Evolutionary conservation across 2,888 invertebrate species (phyloP).

Genomic region (Homarus gammarus): DNA sequence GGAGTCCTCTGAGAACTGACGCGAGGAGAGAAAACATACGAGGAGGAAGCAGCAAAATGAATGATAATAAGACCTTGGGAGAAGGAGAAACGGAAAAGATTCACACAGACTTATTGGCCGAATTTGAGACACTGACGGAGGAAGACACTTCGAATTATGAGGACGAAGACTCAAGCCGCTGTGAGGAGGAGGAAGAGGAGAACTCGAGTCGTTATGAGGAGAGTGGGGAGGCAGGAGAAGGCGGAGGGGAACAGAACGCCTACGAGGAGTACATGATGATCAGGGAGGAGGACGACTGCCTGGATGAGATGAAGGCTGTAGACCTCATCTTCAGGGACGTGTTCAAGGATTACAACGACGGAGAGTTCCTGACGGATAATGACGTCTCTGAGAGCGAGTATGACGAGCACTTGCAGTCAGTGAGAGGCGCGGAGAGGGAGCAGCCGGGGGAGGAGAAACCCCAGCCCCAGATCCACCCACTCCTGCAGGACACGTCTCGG

Average conservation of each 20-base stretch:
- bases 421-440: neutral
- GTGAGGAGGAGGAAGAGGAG: too few species aligned
- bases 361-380: constrained; percentile 40
- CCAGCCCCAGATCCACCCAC: neutral
- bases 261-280: constrained; percentile 54
- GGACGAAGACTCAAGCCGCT: neutral
- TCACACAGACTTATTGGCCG: neutral
- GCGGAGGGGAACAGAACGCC: constrained; percentile 61
- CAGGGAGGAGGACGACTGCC: constrained; percentile 23
- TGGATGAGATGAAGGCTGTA: constrained; percentile 48
- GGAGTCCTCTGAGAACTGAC: neutral
- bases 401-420: neutral
- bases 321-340: constrained; percentile 62
- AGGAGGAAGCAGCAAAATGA: too few species aligned
- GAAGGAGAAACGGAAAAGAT: neutral
- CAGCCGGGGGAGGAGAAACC: constrained; percentile 1
- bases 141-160: constrained; percentile 18
- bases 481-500: neutral
- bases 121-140: neutral
- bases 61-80: too few species aligned
- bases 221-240: constrained; percentile 25
- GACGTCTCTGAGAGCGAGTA: constrained; percentile 16
- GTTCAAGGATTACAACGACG: constrained; percentile 46
- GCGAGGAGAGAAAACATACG: too few species aligned
- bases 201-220: constrained; percentile 21